Percentiles rank a stretch among this genome's conserved stretches.
Conservation (phyloP, 2,888 invertebrate genomes). For the Pandemis corylana region DNA sequence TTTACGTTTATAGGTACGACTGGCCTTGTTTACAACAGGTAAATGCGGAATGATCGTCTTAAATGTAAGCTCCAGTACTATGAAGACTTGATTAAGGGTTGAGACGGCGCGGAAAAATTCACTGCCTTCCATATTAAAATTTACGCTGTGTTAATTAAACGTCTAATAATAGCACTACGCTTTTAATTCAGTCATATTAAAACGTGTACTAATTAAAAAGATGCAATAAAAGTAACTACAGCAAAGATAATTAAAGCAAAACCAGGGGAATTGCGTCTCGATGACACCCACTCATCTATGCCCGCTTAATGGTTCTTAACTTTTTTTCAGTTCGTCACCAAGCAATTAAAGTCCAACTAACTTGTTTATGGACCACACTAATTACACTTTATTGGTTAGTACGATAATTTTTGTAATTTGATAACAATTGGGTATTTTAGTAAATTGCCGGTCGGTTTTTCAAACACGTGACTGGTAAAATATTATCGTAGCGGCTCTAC, state of each 20-base stretch:
- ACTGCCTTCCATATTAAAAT: background rate
- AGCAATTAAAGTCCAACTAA: conserved; percentile 12
- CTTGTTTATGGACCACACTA: conserved; percentile 7
- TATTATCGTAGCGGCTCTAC: conserved; percentile 16
- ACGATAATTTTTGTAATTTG: background rate
- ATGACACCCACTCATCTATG: background rate
- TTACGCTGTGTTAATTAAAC: background rate
- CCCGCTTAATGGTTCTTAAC: conserved; percentile 5
- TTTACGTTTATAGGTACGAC: background rate
- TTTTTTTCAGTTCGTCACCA: conserved; percentile 3
- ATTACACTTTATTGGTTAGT: background rate
- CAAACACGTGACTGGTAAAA: background rate
- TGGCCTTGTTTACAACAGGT: background rate
- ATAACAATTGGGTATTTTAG: background rate
- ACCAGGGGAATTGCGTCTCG: background rate
- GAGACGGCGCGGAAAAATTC: background rate
- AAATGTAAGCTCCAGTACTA: background rate
- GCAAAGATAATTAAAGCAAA: background rate
- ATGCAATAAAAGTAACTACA: conserved; percentile 1
- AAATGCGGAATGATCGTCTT: background rate
- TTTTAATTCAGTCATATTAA: background rate
- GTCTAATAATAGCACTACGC: background rate
- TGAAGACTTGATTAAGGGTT: background rate
- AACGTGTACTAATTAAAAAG: conserved; percentile 3
- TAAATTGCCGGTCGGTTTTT: background rate